Evolutionary conservation across 2,888 invertebrate genomes (phyloP).

Genomic region (Apamea epomidion): DNA sequence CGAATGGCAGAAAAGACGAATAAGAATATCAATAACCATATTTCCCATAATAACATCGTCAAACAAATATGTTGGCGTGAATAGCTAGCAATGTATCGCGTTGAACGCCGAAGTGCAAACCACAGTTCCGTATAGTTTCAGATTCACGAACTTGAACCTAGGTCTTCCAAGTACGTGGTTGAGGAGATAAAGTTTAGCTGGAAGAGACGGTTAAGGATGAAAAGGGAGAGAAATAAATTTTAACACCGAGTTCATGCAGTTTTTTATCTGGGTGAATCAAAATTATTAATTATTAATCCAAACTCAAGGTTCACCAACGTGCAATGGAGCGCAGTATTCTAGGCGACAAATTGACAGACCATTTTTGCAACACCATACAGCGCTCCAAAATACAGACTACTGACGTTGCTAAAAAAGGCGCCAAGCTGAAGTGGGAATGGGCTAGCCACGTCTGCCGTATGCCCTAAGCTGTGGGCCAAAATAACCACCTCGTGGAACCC

Average conservation of each 20-base stretch:
- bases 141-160: constrained; percentile 64
- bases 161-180: constrained; percentile 46
- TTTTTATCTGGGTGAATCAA: neutral
- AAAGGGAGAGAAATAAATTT: neutral
- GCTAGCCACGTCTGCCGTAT: too few relatives aligned
- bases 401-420: too few relatives aligned
- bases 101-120: constrained; percentile 58
- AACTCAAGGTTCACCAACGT: too few relatives aligned
- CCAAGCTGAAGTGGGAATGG: too few relatives aligned
- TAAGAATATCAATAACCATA: neutral
- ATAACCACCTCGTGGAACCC: too few relatives aligned
- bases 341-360: too few relatives aligned
- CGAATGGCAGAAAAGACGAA: neutral
- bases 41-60: neutral
- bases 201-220: constrained; percentile 14
- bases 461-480: too few relatives aligned
- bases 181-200: constrained; percentile 49
- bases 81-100: constrained; percentile 55
- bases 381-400: too few relatives aligned
- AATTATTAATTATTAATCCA: neutral
- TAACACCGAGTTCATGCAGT: neutral
- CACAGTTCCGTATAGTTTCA: constrained; percentile 58
- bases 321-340: too few relatives aligned
- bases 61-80: constrained; percentile 34
- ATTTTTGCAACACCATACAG: too few relatives aligned